Evolutionary conservation across 1,140 invertebrate species (phyloP), one percentile per base, ranked within the genome.

Genomic region (Drosophila pectinifera): DNA sequence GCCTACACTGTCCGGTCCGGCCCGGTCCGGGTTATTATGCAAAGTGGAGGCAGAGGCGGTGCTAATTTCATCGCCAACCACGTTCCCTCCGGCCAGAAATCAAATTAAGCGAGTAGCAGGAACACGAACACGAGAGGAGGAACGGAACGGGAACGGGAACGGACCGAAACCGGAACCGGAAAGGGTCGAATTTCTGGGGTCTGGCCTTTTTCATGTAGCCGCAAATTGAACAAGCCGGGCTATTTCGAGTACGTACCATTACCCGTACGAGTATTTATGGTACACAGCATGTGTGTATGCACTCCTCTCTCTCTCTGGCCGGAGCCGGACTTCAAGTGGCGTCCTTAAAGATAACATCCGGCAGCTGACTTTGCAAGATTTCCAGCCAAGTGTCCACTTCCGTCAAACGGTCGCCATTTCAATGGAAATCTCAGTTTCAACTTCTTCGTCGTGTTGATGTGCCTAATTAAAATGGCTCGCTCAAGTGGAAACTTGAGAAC

Each of bases 151-250:
- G 10, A 42, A 42, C 14, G 26, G 26, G 18, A 31, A 16, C 11
- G 43, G 31, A 18, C 14, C 22, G 46, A 16, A 18, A 54, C 26
- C 49, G 31, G 49, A 53, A 53, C 18, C 18, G 38, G 39, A 61
- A 36, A 24, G 41, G 26, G 22, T 22, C 20, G 28, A 45, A 28
- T 41, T 57, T 24, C 31, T 1, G 14, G 7, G 0, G 16, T 26
- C 51, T 46, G 69, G 67, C 67, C 67, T 57, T 39, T 70, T 70
- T 70, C 67, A 34, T 70, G 67, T 70, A 26, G 67, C 67, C 67
- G 41, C 67, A 70, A 69, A 70, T 70, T 70, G 67, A 57, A 70
- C 67, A 70, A 38, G 67, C 64, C 63, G 63, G 14, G 22, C 31
- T 36, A 38, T 64, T 28, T 24, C 20, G n/a, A 59, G 11, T 59